Evolutionary conservation across 2,888 invertebrate genomes (phyloP).

Genomic region (Epirrhoe tristata): DNA sequence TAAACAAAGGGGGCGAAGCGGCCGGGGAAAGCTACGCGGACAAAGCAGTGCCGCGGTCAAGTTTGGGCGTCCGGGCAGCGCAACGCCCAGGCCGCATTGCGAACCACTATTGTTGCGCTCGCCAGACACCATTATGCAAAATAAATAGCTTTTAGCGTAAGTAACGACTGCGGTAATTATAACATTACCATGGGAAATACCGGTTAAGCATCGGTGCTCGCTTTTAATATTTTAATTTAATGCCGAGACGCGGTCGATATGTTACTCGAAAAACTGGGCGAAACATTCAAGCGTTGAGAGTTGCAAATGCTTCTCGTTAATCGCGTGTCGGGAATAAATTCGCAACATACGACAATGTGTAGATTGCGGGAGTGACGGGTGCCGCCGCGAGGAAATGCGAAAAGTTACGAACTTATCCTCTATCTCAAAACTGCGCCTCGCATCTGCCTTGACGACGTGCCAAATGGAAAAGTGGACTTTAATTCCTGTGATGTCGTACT

Average conservation of each 20-base stretch:
- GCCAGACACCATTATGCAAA: constrained; percentile 75
- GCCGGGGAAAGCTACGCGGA: constrained; percentile 51
- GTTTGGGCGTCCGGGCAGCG: constrained; percentile 58
- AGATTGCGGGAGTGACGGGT: constrained; percentile 53
- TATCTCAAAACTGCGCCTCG: constrained; percentile 71
- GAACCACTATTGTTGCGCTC: constrained; percentile 67
- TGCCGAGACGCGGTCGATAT: constrained; percentile 31
- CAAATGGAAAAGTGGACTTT: constrained; percentile 70
- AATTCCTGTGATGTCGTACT: constrained; percentile 44
- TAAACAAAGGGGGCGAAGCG: constrained; percentile 58
- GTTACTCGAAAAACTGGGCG: constrained; percentile 32
- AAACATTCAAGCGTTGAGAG: constrained; percentile 26
- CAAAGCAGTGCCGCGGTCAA: constrained; percentile 68
- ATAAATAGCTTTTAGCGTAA: constrained; percentile 70
- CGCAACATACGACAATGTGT: constrained; percentile 65
- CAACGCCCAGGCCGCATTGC: constrained; percentile 58
- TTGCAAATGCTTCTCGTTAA: constrained; percentile 60
- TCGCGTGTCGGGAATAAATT: constrained; percentile 64
- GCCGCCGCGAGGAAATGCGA: constrained; percentile 69
- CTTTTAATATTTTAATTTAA: constrained; percentile 33
- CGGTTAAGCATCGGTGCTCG: constrained; percentile 43
- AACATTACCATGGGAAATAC: constrained; percentile 60
- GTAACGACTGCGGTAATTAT: constrained; percentile 67
- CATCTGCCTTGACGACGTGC: constrained; percentile 77
- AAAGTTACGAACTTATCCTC: constrained; percentile 78